Base-by-base conservation (phyloP, 2,113 vertebrate genomes). In the Onychorhynchus coronatus region DNA sequence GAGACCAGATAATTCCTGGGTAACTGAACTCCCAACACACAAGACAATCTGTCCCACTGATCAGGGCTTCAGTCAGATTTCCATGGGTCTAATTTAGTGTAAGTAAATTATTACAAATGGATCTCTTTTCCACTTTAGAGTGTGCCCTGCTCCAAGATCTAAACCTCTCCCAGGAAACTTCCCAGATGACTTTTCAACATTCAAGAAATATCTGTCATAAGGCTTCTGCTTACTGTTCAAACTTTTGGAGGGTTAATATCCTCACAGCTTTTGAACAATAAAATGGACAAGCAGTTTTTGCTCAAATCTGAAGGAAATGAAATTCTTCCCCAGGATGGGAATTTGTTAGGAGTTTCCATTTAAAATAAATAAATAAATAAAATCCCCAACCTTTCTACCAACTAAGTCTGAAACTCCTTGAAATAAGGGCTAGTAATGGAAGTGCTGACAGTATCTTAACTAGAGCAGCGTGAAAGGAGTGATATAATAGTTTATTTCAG, bases 391-490 rank as follows among this genome's bases (percentile, higher is more conserved):
- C 61, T 89, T 89, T 91, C 63, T 63, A 62, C 14, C 50, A 77
- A 39, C 72, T 39, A 76, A 91, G 88, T 85, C 68, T 96, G 89
- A 84, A 93, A 90, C 89, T 96, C 96, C 93, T 90, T 88, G 86
- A 95, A 97, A 92, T 63, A 96, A 94, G 79, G 91, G 67, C 56
- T 73, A 91, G 83, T 80, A 88, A 72, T 91, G 95, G 90, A 96
- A 95, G 89, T 93, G 94, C 96, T 95, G 96, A 96, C 58, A 55
- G 68, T 85, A 92, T 83, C 92, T 95, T 90, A 91, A 96, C 96
- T 94, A 93, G 79, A 96, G 90, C 61, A 56, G 85, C 83, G 65
- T 95, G 97, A 96, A 95, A 86, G 63, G 75, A 96, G 88, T 79
- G 82, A 94, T 88, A 92, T 82, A 96, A 82, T 61, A 95, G 94